phyloP scores from a whole-genome alignment of 2,113 vertebrate genomes.

The Zosterops hypoxanthus region DNA sequence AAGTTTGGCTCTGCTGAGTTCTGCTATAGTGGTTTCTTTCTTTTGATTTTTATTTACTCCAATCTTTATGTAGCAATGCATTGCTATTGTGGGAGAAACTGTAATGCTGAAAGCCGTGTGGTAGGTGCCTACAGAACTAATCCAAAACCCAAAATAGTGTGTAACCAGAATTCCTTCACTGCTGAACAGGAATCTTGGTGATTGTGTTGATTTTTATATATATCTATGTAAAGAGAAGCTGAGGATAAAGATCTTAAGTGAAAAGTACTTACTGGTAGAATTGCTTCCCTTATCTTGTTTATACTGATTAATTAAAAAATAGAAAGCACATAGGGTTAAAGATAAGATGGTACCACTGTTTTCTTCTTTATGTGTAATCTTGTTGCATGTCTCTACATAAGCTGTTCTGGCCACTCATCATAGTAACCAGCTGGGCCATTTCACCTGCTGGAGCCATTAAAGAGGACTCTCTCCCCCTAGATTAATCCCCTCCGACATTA shows the following conservation, averaged over 20 bases:
- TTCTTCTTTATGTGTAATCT: constrained; percentile 77
- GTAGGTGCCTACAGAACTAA: neutral
- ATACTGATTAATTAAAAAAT: constrained; percentile 65
- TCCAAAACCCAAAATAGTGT: constrained; percentile 8
- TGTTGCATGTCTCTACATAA: constrained; percentile 87
- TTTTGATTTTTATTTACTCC: neutral
- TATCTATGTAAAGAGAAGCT: constrained; percentile 26
- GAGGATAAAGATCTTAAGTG: neutral
- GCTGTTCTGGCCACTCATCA: constrained; percentile 96
- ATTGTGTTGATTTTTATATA: neutral
- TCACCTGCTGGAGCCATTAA: constrained; percentile 98
- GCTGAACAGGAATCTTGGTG: constrained; percentile 27
- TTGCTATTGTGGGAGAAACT: neutral
- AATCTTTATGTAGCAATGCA: neutral
- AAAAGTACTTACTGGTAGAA: constrained; percentile 18
- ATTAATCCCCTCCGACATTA: constrained; percentile 87
- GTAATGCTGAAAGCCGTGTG: neutral
- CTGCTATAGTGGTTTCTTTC: neutral
- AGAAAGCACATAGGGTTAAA: constrained; percentile 54
- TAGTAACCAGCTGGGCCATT: constrained; percentile 99
- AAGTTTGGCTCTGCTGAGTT: neutral
- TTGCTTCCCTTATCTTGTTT: constrained; percentile 49
- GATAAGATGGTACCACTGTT: constrained; percentile 75
- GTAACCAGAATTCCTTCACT: constrained; percentile 72
- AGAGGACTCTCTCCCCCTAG: constrained; percentile 89